A percentile compares a stretch with the other conserved stretches of the same genome.
Evolutionary conservation across 2,797 vertebrate genomes (phyloP).

Genomic region (Falco biarmicus): DNA sequence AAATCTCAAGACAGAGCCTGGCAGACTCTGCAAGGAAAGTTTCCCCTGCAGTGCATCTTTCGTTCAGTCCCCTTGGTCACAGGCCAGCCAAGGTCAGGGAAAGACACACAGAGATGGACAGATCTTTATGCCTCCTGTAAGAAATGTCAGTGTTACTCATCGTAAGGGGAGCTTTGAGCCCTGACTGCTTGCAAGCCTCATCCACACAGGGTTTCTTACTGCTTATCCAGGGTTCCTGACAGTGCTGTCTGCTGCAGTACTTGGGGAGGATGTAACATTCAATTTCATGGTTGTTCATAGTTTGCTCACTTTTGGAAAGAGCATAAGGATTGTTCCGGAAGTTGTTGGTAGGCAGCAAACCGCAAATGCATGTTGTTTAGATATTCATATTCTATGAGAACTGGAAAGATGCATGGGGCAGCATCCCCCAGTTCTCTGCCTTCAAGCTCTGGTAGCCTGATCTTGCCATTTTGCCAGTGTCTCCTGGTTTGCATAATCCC

Average conservation of each 20-base stretch:
- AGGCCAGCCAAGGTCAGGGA: neutral
- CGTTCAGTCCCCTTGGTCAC: neutral
- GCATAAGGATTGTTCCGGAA: neutral
- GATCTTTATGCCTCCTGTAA: neutral
- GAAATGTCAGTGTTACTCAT: neutral
- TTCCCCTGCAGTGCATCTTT: neutral
- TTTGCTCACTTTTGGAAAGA: neutral
- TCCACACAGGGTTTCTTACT: neutral
- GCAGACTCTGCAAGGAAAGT: neutral
- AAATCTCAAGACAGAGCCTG: neutral
- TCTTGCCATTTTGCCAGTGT: neutral
- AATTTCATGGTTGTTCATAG: neutral
- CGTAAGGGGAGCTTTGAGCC: neutral
- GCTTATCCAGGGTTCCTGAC: neutral
- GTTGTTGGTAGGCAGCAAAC: neutral
- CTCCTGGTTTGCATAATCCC: conserved; percentile 32
- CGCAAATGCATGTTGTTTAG: neutral
- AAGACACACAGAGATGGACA: neutral
- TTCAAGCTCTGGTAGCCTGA: neutral
- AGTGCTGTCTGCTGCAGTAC: neutral
- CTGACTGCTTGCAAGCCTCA: neutral
- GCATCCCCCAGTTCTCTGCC: neutral
- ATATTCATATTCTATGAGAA: neutral
- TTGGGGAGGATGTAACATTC: neutral
- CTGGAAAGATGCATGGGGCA: neutral